Conservation (phyloP, 2,888 invertebrate species). For the Oegoconia quadripuncta region DNA sequence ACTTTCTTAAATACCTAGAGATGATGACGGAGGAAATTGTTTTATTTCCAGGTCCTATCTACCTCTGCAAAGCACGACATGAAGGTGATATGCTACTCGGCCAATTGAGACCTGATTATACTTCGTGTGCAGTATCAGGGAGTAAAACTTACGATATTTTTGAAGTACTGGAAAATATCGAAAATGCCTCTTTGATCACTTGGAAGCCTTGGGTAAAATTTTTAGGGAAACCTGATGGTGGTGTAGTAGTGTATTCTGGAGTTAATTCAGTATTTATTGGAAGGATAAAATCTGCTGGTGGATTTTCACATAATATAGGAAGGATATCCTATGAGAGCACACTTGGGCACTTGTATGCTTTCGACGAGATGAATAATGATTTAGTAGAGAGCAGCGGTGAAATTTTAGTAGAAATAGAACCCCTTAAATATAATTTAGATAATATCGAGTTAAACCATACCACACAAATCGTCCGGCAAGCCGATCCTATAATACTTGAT, state of each 20-base stretch:
- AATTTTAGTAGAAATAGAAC: constrained; percentile 89
- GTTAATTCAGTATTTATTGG: constrained; percentile 61
- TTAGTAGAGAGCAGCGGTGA: constrained; percentile 82
- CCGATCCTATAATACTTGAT: constrained; percentile 74
- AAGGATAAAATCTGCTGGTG: constrained; percentile 51
- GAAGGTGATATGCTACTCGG: constrained; percentile 88
- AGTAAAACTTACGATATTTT: constrained; percentile 80
- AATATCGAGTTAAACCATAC: constrained; percentile 79
- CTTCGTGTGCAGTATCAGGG: constrained; percentile 82
- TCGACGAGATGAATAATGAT: constrained; percentile 81
- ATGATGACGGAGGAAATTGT: too few species aligned
- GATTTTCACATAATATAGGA: constrained; percentile 82
- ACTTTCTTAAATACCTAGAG: neutral
- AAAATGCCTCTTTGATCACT: constrained; percentile 85
- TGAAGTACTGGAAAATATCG: constrained; percentile 88
- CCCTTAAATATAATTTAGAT: constrained; percentile 86
- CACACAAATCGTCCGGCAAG: constrained; percentile 71
- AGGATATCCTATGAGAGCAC: constrained; percentile 83
- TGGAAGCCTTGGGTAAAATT: constrained; percentile 89
- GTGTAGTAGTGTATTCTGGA: constrained; percentile 79
- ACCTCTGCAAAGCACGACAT: constrained; percentile 85
- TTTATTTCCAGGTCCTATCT: constrained; percentile 71
- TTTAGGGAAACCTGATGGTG: constrained; percentile 82
- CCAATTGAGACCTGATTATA: constrained; percentile 79
- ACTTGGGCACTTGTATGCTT: constrained; percentile 84